phyloP scores from a whole-genome alignment of 2,113 vertebrate genomes.

The Castor canadensis region DNA sequence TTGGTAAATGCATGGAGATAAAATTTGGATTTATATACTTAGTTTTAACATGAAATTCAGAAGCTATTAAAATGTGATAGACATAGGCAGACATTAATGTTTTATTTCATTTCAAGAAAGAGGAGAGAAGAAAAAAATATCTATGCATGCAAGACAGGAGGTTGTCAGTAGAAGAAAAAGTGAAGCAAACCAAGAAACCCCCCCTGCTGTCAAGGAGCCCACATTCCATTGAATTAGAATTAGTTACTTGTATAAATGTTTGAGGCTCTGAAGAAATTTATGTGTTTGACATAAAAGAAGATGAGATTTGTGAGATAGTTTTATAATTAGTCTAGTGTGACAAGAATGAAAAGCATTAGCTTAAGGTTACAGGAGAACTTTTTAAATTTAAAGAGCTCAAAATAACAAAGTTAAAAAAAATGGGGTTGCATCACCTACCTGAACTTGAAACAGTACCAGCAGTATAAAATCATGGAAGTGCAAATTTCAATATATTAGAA shows the following conservation, averaged over 20 bases:
- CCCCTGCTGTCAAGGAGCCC: rapidly evolving
- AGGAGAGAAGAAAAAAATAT: neutral
- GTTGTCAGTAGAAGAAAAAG: neutral
- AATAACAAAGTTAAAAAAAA: neutral
- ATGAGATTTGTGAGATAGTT: neutral
- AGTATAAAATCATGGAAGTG: neutral
- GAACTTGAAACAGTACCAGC: neutral
- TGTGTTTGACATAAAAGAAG: neutral
- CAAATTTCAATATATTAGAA: neutral
- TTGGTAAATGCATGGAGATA: neutral
- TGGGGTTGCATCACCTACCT: neutral
- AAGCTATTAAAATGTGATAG: neutral
- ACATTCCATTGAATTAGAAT: neutral
- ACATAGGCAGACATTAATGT: neutral
- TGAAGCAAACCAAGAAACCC: rapidly evolving
- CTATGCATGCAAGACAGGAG: rapidly evolving
- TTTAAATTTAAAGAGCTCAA: neutral
- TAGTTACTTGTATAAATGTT: neutral
- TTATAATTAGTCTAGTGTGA: neutral
- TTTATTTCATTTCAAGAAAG: neutral
- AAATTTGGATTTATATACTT: neutral
- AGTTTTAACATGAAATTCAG: neutral
- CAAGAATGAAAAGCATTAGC: neutral
- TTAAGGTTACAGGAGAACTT: neutral
- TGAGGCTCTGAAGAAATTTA: neutral